These are phyloP conservation scores for Apis florea DNA, from an alignment of 1,140 invertebrate species.

Conservation along the genomic window DNA sequence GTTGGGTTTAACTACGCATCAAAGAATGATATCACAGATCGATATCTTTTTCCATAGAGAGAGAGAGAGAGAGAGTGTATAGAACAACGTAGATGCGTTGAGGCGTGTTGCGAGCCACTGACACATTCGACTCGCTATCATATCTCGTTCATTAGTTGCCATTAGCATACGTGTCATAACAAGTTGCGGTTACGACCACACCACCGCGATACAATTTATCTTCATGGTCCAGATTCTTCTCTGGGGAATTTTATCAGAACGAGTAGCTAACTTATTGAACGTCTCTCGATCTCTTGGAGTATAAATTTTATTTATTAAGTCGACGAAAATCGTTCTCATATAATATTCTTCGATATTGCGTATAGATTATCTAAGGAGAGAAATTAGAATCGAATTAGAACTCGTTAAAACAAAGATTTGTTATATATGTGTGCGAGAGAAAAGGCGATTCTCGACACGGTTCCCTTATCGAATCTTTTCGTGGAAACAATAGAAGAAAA, in stretches of 20 bases:
- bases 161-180: conserved; percentile 41
- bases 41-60: background rate
- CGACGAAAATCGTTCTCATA: background rate
- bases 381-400: too few relatives aligned
- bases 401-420: too few relatives aligned
- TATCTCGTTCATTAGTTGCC: conserved; percentile 54
- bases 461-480: too few relatives aligned
- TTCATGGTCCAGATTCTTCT: conserved; percentile 28
- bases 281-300: background rate
- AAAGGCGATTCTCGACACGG: too few relatives aligned
- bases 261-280: background rate
- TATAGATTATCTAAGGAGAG: too few relatives aligned
- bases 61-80: background rate
- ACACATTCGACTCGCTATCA: conserved; percentile 44
- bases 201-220: conserved; percentile 57
- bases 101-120: background rate
- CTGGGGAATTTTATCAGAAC: conserved; percentile 18
- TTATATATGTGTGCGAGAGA: too few relatives aligned
- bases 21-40: background rate
- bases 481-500: background rate
- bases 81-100: background rate
- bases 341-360: too few relatives aligned
- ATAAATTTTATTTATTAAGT: background rate
- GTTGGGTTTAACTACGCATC: background rate
- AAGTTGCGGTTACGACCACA: conserved; percentile 45